Base-by-base conservation (phyloP, 35 echinoderm and acorn worm species). In the Strongylocentrotus purpuratus region DNA sequence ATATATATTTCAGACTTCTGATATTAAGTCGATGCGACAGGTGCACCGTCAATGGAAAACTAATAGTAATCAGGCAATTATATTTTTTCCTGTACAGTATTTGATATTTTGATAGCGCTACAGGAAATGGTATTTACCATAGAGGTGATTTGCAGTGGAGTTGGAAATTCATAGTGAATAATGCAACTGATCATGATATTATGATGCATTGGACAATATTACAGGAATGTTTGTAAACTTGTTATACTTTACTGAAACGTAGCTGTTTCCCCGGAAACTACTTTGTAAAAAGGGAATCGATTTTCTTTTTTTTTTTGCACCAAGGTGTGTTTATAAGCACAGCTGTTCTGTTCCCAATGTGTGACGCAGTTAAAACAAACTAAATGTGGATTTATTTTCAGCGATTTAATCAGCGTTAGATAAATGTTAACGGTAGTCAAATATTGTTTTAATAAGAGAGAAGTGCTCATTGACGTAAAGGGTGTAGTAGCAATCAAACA, bases 381-480 rank as follows among this genome's bases (percentile, higher is more conserved):
- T 28, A 78, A 59, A 28, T 22, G 4, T 7, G 4, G 28, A 28
- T n/a, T 7, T 78, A n/a, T 78, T 78, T 78, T 18, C 22, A 78
- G 7, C 20, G 20, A 7, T 78, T 4, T 78, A 9, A 78, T 78
- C 7, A 28, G 65, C 65, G 65, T 78, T 78, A 78, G 20, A 78
- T 78, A 78, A 78, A 78, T 78, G 65, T n/a, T 78, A 78, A 78
- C 18, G 20, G 18, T 78, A 28, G 25, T 28, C 65, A 78, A 78
- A 78, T 78, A 78, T 78, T 55, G 50, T 55, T 78, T 78, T 78
- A 78, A 78, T 78, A 78, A 78, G 65, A 78, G 50, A 55, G 20
- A 78, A 78, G 65, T n/a, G 65, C 28, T 78, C 65, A n/a, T 78
- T 78, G 65, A 78, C 65, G 65, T 78, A 78, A 78, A 78, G n/a